Percentiles rank a stretch among this genome's conserved stretches.
Conservation (phyloP, 1,140 invertebrate genomes). For the Bombus terrestris region DNA sequence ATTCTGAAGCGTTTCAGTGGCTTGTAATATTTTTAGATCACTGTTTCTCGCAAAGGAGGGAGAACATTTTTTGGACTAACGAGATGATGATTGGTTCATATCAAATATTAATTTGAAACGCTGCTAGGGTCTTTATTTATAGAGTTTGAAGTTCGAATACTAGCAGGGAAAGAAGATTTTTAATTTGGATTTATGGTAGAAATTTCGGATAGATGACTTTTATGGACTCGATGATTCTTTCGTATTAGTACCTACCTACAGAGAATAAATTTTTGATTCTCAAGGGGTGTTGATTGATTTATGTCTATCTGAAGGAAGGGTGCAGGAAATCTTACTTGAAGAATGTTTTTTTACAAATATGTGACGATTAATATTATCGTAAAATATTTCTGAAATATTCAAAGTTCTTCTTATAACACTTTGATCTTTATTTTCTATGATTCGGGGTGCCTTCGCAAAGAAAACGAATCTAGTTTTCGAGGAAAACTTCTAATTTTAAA, state of each 20-base stretch:
- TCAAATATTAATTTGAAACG: neutral
- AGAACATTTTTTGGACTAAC: neutral
- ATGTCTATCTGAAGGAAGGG: no score
- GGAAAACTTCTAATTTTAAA: no score
- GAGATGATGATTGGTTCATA: neutral
- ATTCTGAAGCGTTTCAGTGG: conserved; percentile 59
- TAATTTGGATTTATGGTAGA: neutral
- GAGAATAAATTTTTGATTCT: neutral
- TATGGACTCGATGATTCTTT: neutral
- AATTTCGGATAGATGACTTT: neutral
- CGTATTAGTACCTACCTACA: neutral
- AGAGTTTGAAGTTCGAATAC: neutral
- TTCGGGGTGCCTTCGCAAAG: no score
- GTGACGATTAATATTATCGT: no score
- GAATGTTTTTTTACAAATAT: no score
- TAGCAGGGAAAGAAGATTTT: neutral
- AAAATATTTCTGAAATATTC: neutral
- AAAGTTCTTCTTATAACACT: neutral
- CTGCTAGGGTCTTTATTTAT: neutral
- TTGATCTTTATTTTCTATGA: no score
- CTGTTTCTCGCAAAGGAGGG: neutral
- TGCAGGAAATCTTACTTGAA: no score
- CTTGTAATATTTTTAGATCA: neutral
- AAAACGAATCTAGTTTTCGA: no score
- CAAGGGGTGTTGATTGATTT: neutral